Evolutionary conservation across 2,113 vertebrate genomes (phyloP).

Genomic region (Gallinago paraguaiae): DNA sequence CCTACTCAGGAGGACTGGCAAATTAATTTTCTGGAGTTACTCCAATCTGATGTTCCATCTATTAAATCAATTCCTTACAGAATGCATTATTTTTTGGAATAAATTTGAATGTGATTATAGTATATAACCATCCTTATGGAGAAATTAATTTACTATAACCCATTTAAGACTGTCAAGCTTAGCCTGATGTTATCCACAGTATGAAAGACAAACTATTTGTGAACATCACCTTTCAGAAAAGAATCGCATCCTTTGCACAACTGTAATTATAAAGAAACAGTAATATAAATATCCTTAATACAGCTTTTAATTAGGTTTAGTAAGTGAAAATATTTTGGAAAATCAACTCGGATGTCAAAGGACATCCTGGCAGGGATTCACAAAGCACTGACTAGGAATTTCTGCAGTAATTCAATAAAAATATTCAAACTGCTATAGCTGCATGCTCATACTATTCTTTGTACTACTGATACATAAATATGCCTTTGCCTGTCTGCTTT

Average conservation of each 20-base stretch:
- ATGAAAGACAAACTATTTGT: background rate
- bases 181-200: background rate
- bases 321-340: background rate
- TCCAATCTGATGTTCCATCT: background rate
- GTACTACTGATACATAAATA: background rate
- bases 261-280: background rate
- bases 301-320: background rate
- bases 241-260: background rate
- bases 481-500: background rate
- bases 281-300: background rate
- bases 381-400: background rate
- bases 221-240: background rate
- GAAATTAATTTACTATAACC: background rate
- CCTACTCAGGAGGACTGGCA: background rate
- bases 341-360: background rate
- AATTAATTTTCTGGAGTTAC: background rate
- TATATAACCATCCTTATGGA: background rate
- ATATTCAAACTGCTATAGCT: background rate
- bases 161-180: background rate
- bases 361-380: background rate
- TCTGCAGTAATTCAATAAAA: background rate
- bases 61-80: background rate
- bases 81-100: background rate
- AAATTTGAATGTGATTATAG: background rate
- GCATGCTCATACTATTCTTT: background rate